These are phyloP conservation scores for Rhincodon typus DNA, from an alignment of 2,797 vertebrate species.

Conservation along the genomic window DNA sequence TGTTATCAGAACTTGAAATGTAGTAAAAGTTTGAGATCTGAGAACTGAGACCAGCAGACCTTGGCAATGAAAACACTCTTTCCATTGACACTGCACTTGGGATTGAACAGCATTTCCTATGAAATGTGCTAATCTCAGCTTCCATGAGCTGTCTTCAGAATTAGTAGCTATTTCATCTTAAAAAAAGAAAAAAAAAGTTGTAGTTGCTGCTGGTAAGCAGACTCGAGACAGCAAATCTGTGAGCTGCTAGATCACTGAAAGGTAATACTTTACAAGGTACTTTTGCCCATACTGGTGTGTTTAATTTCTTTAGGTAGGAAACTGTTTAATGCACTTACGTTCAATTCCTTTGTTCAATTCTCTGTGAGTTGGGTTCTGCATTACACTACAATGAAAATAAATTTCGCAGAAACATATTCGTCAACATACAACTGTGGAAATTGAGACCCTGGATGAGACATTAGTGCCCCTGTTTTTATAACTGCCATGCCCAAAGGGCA, in stretches of 20 bases:
- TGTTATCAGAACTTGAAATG: constrained; percentile 30
- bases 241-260: not conserved
- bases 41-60: constrained; percentile 23
- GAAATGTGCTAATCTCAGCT: constrained; percentile 21
- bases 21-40: constrained; percentile 31
- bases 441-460: not conserved
- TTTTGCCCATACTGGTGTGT: not conserved
- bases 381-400: not conserved
- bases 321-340: not conserved
- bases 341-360: not conserved
- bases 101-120: not conserved
- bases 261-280: not conserved
- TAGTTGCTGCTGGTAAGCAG: too few relatives aligned
- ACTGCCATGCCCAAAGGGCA: too few relatives aligned
- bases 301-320: not conserved
- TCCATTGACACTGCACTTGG: not conserved
- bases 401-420: not conserved
- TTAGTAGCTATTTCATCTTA: too few relatives aligned
- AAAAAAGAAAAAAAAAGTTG: constrained; percentile 18
- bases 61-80: constrained; percentile 17
- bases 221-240: too few relatives aligned
- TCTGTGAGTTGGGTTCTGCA: not conserved
- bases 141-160: not conserved
- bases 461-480: not conserved
- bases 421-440: not conserved